Evolutionary conservation across 2,113 vertebrate species (phyloP).

Genomic region (Labeo rohita): DNA sequence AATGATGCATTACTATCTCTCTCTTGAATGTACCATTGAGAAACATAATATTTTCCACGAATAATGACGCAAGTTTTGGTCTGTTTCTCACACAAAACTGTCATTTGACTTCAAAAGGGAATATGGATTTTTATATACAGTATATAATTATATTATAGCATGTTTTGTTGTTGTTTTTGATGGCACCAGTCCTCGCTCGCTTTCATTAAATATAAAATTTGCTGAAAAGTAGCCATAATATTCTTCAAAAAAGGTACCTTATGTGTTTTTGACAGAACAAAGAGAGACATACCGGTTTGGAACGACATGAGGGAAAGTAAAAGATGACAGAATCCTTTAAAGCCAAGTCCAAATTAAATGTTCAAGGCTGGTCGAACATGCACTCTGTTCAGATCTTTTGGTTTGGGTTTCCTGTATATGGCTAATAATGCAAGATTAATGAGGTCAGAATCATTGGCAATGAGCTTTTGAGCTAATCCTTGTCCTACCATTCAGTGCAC

Average conservation of each 20-base stretch:
- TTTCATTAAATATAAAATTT: background rate
- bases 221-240: background rate
- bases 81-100: background rate
- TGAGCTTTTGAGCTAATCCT: constrained; percentile 55
- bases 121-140: too few relatives aligned
- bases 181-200: background rate
- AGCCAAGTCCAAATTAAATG: background rate
- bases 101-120: too few relatives aligned
- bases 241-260: background rate
- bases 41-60: background rate
- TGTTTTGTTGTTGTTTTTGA: background rate
- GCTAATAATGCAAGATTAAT: constrained; percentile 17
- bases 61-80: background rate
- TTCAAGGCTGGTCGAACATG: background rate
- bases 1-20: background rate
- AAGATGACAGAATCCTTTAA: constrained; percentile 27
- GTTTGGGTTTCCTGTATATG: background rate
- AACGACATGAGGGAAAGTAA: constrained; percentile 26
- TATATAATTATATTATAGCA: background rate
- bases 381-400: constrained; percentile 16
- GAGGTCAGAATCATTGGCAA: constrained; percentile 51
- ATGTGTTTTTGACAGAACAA: background rate
- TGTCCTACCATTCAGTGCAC: constrained; percentile 24
- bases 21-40: background rate
- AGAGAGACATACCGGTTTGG: background rate